Percentiles rank a stretch among this genome's conserved stretches.
phyloP scores from a whole-genome alignment of 2,888 invertebrate species.

The Plutella xylostella region DNA sequence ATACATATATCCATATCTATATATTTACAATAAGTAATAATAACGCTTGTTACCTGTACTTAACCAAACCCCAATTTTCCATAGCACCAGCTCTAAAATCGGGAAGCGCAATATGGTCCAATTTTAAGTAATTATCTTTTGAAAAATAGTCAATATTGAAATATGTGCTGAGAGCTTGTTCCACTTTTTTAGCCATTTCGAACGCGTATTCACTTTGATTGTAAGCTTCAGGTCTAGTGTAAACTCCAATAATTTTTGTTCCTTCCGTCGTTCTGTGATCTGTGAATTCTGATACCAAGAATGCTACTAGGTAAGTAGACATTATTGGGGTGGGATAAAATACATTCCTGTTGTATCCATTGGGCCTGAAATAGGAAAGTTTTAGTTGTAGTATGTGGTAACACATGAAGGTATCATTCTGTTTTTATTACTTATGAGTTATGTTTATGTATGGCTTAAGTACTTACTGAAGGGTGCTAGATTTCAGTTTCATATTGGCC shows the following conservation, averaged over 20 bases:
- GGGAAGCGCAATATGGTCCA: conserved; percentile 88
- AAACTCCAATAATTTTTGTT: conserved; percentile 67
- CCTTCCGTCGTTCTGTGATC: conserved; percentile 33
- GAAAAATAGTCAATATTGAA: conserved; percentile 67
- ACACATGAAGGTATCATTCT: too few species aligned
- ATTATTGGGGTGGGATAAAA: conserved; percentile 74
- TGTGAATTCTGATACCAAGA: conserved; percentile 81
- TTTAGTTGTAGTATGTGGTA: too few species aligned
- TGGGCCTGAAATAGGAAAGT: conserved; percentile 35
- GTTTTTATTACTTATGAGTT: too few species aligned
- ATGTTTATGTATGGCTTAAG: too few species aligned
- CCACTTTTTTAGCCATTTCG: conserved; percentile 66
- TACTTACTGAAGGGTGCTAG: too few species aligned
- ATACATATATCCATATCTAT: too few species aligned
- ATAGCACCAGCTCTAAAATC: conserved; percentile 89
- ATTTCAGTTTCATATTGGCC: conserved; percentile 40
- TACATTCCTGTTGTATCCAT: conserved; percentile 74
- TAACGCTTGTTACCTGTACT: conserved; percentile 71
- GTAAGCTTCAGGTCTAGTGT: conserved; percentile 76
- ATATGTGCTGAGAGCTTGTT: conserved; percentile 65
- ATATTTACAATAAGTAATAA: too few species aligned
- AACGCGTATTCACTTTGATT: conserved; percentile 75
- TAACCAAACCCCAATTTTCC: conserved; percentile 93
- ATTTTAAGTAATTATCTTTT: conserved; percentile 72
- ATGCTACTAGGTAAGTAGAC: conserved; percentile 88